A percentile compares a stretch with the other conserved stretches of the same genome.
phyloP scores from a whole-genome alignment of 37 sponge, comb jelly and placozoan species.

The Eunapius fragilis region DNA sequence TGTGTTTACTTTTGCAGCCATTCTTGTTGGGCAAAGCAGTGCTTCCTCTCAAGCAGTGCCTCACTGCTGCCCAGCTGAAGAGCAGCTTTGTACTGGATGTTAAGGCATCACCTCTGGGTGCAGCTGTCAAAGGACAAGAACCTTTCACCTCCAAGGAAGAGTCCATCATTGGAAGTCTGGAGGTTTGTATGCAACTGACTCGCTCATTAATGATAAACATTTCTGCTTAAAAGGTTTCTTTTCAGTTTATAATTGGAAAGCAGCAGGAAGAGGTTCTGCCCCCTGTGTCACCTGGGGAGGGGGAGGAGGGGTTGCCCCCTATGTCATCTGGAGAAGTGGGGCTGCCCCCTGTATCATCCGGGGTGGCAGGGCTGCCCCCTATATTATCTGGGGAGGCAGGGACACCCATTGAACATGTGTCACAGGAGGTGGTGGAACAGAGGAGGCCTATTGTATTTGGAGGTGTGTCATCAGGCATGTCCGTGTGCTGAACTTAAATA shows the following conservation, averaged over 20 bases:
- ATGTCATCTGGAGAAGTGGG: background rate
- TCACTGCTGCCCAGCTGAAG: constrained; percentile 7
- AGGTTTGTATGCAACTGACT: background rate
- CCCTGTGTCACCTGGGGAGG: background rate
- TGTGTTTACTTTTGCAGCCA: constrained; percentile 23
- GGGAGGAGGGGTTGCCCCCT: background rate
- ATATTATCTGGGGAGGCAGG: background rate
- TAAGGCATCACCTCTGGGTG: constrained; percentile 3
- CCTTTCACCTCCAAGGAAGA: background rate
- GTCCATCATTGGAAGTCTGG: constrained; percentile 22
- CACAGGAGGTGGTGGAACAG: background rate
- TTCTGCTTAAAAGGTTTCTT: constrained; percentile 7
- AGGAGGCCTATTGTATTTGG: background rate
- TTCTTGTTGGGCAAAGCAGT: constrained; percentile 46
- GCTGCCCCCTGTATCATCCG: too few species aligned
- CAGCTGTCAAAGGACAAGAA: background rate
- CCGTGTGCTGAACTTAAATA: background rate
- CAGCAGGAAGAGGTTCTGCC: background rate
- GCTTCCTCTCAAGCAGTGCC: constrained; percentile 21
- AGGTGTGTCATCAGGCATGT: background rate
- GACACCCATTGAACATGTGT: background rate
- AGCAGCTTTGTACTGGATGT: constrained; percentile 7
- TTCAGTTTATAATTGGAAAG: constrained; percentile 17
- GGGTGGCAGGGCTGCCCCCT: background rate
- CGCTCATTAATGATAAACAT: background rate